phyloP scores from a whole-genome alignment of 2,113 vertebrate species.

The Ardeotis arabs region DNA sequence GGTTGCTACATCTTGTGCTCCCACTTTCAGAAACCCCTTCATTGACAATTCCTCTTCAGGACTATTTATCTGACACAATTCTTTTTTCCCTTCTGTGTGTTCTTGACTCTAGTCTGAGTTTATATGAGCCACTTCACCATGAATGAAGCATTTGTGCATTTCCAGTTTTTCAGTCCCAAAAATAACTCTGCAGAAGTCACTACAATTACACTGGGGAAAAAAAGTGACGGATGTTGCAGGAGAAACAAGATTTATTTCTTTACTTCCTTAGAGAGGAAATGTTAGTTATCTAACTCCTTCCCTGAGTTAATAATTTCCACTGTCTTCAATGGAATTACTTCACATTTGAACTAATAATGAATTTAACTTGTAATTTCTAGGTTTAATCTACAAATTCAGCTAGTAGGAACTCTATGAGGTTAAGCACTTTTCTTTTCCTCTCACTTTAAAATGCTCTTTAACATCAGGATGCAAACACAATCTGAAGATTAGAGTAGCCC shows the following conservation, averaged over 20 bases:
- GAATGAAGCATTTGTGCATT: slow-evolving; percentile 8
- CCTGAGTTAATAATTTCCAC: not conserved
- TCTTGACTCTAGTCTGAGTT: not conserved
- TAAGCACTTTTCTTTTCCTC: not conserved
- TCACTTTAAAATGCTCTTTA: not conserved
- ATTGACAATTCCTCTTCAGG: slow-evolving; percentile 11
- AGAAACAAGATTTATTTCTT: not conserved
- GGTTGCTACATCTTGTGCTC: not conserved
- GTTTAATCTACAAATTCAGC: not conserved
- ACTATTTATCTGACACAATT: not conserved
- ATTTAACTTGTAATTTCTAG: not conserved
- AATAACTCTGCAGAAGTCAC: not conserved
- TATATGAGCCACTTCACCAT: slow-evolving; percentile 10
- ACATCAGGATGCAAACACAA: not conserved
- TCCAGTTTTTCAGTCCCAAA: not conserved
- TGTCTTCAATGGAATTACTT: not conserved
- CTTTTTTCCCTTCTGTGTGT: not conserved
- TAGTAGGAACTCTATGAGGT: not conserved
- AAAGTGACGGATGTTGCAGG: not conserved
- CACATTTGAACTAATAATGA: not conserved
- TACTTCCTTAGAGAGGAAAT: not conserved
- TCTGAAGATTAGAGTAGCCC: not conserved
- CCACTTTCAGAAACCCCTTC: not conserved
- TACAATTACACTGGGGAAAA: not conserved
- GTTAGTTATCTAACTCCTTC: not conserved